Evolutionary conservation across 2,888 invertebrate species (phyloP).

Genomic region (Apoderus coryli): DNA sequence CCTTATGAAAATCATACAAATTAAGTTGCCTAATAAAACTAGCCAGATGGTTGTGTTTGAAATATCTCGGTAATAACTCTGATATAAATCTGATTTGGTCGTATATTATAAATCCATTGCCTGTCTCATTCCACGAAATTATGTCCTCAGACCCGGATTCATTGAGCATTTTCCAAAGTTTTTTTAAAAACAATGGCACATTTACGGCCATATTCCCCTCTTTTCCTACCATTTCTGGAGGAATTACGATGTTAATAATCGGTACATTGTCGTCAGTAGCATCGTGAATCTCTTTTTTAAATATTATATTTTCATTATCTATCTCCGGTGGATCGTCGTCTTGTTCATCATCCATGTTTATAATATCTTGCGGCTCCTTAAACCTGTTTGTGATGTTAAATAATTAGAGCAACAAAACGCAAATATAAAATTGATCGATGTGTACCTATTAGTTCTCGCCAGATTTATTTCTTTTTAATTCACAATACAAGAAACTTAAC

Average conservation of each 20-base stretch:
- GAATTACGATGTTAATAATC: constrained; percentile 10
- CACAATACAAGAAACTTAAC: no score
- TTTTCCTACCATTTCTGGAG: constrained; percentile 3
- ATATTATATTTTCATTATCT: no score
- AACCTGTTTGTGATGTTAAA: no score
- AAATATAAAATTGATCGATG: no score
- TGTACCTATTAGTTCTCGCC: no score
- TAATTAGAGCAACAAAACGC: no score
- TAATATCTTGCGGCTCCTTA: no score
- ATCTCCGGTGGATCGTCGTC: constrained; percentile 9
- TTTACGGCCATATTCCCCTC: constrained; percentile 4
- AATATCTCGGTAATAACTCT: constrained; percentile 81
- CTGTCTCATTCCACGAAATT: constrained; percentile 31
- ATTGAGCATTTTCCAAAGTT: constrained; percentile 24
- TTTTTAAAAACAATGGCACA: constrained; percentile 21
- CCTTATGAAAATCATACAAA: constrained; percentile 96
- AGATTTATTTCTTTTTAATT: no score
- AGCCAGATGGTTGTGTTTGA: constrained; percentile 96
- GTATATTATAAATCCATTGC: constrained; percentile 81
- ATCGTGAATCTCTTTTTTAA: no score
- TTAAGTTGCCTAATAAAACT: constrained; percentile 93
- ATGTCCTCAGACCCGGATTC: constrained; percentile 19
- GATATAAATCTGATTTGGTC: constrained; percentile 83
- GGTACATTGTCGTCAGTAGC: constrained; percentile 4
- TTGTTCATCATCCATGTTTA: no score